A percentile compares a stretch with the other conserved stretches of the same genome.
Evolutionary conservation across 1,140 invertebrate genomes (phyloP).

Genomic region (Lepidotrigona ventralis): DNA sequence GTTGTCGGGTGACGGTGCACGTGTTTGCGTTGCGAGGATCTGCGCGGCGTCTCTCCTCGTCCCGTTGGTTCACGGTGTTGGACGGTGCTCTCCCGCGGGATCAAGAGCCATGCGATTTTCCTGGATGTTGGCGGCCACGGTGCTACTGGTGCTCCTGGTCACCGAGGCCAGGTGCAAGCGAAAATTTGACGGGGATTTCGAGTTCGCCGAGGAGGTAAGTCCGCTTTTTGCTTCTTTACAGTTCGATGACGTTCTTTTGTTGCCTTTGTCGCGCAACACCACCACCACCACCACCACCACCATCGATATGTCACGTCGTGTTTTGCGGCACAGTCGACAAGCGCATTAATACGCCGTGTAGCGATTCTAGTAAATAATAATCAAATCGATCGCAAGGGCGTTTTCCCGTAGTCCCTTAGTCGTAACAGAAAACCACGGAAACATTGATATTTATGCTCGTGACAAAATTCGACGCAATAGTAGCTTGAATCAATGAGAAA

Average conservation of each 20-base stretch:
- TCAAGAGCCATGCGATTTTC: conserved; percentile 74
- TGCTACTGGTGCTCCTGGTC: conserved; percentile 73
- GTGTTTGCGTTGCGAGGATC: conserved; percentile 22
- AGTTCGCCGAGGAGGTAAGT: conserved; percentile 86
- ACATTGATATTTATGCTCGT: background rate
- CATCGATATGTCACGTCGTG: background rate
- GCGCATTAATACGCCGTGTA: background rate
- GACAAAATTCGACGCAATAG: background rate
- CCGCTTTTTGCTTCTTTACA: background rate
- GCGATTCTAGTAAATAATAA: background rate
- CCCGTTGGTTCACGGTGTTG: conserved; percentile 42
- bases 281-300: background rate
- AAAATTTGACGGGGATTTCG: conserved; percentile 86
- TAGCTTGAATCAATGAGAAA: background rate
- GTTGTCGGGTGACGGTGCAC: conserved; percentile 16
- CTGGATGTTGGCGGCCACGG: conserved; percentile 76
- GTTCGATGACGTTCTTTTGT: background rate
- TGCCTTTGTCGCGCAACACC: background rate
- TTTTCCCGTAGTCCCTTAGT: background rate
- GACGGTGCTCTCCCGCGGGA: conserved; percentile 32
- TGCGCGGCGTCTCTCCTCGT: conserved; percentile 13
- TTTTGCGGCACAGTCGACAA: background rate
- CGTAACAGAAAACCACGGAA: background rate
- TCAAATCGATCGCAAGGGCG: background rate
- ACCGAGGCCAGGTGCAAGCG: conserved; percentile 80